Percentiles rank a stretch among this genome's conserved stretches.
phyloP scores from a whole-genome alignment of 2,888 invertebrate species.

The Axea sp. region DNA sequence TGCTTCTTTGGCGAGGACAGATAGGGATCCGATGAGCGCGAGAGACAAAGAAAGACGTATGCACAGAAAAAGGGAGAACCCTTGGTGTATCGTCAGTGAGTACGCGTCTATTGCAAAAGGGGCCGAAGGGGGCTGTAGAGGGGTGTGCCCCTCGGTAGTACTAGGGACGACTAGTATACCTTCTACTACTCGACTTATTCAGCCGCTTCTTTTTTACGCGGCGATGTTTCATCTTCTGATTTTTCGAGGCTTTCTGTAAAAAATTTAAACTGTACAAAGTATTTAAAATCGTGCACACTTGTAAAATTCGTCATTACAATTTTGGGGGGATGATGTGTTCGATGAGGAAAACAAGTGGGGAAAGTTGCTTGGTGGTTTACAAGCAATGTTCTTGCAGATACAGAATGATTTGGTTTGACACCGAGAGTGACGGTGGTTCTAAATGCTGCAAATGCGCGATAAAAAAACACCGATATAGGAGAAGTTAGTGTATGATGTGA shows the following conservation, averaged over 20 bases:
- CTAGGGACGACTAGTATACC: slow-evolving; percentile 71
- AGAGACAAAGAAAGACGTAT: slow-evolving; percentile 48
- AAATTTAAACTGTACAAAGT: not conserved
- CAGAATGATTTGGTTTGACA: not conserved
- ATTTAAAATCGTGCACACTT: not conserved
- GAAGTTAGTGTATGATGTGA: too few species aligned
- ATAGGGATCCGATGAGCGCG: slow-evolving; percentile 28
- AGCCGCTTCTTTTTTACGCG: slow-evolving; percentile 63
- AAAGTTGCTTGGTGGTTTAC: not conserved
- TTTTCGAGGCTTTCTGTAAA: not conserved
- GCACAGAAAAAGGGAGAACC: slow-evolving; percentile 65
- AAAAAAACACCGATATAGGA: not conserved
- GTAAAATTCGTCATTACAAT: not conserved
- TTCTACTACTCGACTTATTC: slow-evolving; percentile 68
- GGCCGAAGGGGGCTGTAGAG: slow-evolving; percentile 67
- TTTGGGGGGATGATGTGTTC: slow-evolving; percentile 7
- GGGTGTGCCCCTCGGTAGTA: slow-evolving; percentile 74
- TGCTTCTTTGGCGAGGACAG: slow-evolving; percentile 54
- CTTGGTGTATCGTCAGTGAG: slow-evolving; percentile 69
- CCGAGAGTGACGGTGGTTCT: not conserved
- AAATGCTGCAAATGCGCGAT: not conserved
- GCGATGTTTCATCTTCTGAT: slow-evolving; percentile 19
- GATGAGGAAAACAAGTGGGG: not conserved
- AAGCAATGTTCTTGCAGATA: not conserved
- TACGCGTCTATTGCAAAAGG: slow-evolving; percentile 64